Evolutionary conservation across 2,797 vertebrate species (phyloP).

Genomic region (Passerculus sandwichensis): DNA sequence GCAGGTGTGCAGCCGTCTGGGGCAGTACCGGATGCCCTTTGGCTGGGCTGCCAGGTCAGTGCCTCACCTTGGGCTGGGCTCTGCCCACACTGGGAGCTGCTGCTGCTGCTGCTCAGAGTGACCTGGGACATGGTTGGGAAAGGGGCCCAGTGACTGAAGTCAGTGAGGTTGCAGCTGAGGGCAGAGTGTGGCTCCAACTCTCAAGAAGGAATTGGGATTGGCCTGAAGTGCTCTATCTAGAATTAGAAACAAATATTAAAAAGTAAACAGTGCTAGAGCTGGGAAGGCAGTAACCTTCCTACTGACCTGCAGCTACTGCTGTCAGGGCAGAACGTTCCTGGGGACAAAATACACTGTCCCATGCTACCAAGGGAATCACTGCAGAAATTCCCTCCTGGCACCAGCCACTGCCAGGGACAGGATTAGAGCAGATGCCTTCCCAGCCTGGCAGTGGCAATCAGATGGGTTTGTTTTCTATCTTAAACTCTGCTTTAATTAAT

Average conservation of each 20-base stretch:
- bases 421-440: neutral
- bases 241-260: slow-evolving; percentile 25
- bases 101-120: neutral
- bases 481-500: neutral
- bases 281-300: slow-evolving; percentile 39
- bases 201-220: neutral
- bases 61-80: neutral
- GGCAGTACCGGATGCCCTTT: slow-evolving; percentile 96
- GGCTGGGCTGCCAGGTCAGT: slow-evolving; percentile 96
- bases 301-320: slow-evolving; percentile 19
- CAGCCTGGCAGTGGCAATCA: neutral
- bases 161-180: neutral
- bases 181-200: neutral
- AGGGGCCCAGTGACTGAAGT: neutral
- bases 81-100: neutral
- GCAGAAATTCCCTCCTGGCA: neutral
- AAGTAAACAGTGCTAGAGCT: slow-evolving; percentile 41
- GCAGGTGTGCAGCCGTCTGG: slow-evolving; percentile 92
- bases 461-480: neutral
- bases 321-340: neutral
- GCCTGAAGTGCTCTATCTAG: neutral
- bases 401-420: neutral
- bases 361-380: accelerated
- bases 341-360: accelerated
- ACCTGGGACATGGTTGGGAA: accelerated